Evolutionary conservation across 2,888 invertebrate genomes (phyloP).

Genomic region (Orthonychiurus folsomi): DNA sequence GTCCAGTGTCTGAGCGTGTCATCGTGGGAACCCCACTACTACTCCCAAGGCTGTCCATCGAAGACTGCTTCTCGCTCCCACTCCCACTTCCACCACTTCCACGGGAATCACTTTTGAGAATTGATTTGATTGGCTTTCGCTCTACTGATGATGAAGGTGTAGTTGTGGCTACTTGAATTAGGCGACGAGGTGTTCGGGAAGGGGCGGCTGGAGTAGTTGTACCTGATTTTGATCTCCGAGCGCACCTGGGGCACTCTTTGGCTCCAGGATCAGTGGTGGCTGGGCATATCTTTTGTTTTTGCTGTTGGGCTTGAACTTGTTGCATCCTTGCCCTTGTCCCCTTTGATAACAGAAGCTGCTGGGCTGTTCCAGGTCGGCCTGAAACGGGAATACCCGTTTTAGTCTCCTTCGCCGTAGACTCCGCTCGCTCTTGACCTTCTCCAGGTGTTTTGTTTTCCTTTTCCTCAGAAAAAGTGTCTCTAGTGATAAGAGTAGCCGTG

Average conservation of each 20-base stretch:
- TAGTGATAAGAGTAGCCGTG: constrained; percentile 21
- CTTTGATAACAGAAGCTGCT: neutral
- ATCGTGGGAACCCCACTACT: constrained; percentile 23
- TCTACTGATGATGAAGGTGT: constrained; percentile 26
- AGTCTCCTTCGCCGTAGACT: neutral
- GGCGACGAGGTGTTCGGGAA: constrained; percentile 27
- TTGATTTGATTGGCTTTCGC: constrained; percentile 38
- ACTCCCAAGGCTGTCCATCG: constrained; percentile 38
- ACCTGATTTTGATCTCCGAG: constrained; percentile 36
- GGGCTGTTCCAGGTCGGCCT: neutral
- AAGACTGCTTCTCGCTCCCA: constrained; percentile 39
- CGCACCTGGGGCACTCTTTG: constrained; percentile 35
- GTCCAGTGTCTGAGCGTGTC: constrained; percentile 32
- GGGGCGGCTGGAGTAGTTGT: constrained; percentile 25
- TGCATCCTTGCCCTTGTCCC: neutral
- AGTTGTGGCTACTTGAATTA: constrained; percentile 19
- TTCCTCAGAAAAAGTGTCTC: constrained; percentile 28
- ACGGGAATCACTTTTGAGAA: constrained; percentile 33
- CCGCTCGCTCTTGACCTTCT: too few relatives aligned
- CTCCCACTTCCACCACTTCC: constrained; percentile 33
- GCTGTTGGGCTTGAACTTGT: neutral
- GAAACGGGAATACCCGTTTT: neutral
- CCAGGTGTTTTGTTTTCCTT: constrained; percentile 38
- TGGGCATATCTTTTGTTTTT: neutral
- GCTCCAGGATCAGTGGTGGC: neutral